Base-by-base conservation (phyloP, 2,113 vertebrate species). In the Stegastes partitus region DNA sequence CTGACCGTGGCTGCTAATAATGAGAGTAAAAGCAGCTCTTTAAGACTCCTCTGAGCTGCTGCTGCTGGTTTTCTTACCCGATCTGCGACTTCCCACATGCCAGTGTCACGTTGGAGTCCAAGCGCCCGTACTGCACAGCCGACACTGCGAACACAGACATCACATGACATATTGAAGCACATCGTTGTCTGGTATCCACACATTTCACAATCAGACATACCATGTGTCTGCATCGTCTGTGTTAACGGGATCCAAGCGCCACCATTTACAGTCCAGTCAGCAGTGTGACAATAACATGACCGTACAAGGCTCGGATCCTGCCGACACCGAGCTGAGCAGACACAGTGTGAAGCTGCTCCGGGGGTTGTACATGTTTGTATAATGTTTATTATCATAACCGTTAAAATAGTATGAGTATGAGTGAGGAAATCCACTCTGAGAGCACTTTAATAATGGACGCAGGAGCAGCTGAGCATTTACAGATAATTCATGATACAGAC, bases 91-190 rank as follows among this genome's bases (percentile, higher is more conserved):
- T 91, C 73, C 89, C 86, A 11, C 92, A 93, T 57, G 79, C 69
- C 77, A 92, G 79, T 44, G 90, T 93, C 74, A 93, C 88, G 74
- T 93, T 92, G 0, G 91, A 86, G 21, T 77, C 84, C 89, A 93
- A 66, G 45, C 19, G 88, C 45, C 86, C 83, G 19, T 85, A 92
- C 85, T 88, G 88, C 54, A 91, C 66, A 4, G 11, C 82, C 59
- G 81, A 86, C 71, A 89, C 91, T 91, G 87, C 79, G 82, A 89
- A 91, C 83, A 86, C 82, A 86, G 26, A 83, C 39, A 76, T 28
- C 6, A 21, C 51, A 86, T 68, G 11, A 85, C 79, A 73, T 19
- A 74, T 70, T 83, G 59, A 79, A 83, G 56, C 44, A 22, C 55
- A 42, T 0, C 21, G 45, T 44, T 8, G 31, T 77, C 47, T 74